Evolutionary conservation across 2,113 vertebrate genomes (phyloP).

Genomic region (Butorides virescens): DNA sequence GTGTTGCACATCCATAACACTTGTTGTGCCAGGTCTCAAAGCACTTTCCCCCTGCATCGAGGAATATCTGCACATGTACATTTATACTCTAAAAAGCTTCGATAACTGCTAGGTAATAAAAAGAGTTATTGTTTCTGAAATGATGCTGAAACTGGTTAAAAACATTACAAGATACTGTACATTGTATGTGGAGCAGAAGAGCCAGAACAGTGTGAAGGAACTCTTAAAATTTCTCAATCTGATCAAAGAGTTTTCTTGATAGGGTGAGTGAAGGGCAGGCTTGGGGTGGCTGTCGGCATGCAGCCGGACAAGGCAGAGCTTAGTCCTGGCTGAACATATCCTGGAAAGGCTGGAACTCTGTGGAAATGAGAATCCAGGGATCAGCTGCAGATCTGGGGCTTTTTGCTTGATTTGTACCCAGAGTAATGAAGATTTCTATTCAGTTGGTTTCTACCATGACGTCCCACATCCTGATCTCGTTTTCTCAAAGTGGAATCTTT

Average conservation of each 20-base stretch:
- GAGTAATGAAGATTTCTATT: neutral
- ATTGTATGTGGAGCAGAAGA: neutral
- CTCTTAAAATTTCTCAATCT: neutral
- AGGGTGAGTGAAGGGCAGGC: neutral
- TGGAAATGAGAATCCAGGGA: neutral
- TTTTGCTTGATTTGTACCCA: neutral
- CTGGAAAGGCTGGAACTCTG: neutral
- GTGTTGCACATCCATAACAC: neutral
- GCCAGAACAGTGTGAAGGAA: neutral
- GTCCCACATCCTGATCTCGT: neutral
- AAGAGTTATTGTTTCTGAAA: neutral
- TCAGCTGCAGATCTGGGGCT: neutral
- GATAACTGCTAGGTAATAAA: neutral
- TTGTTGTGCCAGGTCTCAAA: neutral
- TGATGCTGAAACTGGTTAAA: neutral
- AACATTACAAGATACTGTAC: neutral
- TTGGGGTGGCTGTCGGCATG: neutral
- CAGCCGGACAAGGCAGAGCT: neutral
- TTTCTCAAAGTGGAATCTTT: neutral
- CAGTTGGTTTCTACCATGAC: neutral
- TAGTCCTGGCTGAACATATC: neutral
- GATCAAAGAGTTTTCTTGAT: neutral
- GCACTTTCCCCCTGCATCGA: neutral
- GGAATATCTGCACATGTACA: neutral
- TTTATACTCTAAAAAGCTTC: neutral